Conservation (phyloP, 2,113 vertebrate genomes). For the Bubo scandiacus region DNA sequence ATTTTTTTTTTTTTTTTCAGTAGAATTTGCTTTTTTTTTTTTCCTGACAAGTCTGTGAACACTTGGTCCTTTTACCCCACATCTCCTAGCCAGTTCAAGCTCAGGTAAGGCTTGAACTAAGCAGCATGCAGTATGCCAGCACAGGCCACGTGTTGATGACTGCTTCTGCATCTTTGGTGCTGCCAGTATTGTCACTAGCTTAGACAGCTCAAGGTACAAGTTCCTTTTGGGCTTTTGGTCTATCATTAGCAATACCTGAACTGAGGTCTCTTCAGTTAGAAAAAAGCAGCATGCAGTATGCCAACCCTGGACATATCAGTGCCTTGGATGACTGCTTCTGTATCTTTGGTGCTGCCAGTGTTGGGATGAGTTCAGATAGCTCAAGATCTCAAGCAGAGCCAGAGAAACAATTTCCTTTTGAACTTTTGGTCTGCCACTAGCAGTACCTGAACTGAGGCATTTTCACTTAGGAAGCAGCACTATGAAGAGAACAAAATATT, state of each 20-base stretch:
- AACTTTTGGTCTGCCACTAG: background rate
- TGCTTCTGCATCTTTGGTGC: background rate
- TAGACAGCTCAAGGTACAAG: background rate
- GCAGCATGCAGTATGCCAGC: background rate
- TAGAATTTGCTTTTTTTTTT: background rate
- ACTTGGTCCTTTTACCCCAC: background rate
- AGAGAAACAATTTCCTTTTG: background rate
- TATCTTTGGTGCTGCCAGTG: background rate
- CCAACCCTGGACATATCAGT: accelerated
- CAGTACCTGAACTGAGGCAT: background rate
- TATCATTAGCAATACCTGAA: background rate
- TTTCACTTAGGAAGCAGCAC: background rate
- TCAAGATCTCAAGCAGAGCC: background rate
- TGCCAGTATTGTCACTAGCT: background rate
- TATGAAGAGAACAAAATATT: background rate
- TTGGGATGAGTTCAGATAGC: background rate
- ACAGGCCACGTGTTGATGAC: accelerated
- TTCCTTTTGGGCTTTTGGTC: background rate
- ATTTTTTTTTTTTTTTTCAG: background rate
- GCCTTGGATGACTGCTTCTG: background rate
- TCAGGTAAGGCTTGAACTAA: background rate
- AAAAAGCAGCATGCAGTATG: background rate
- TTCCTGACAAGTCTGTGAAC: background rate
- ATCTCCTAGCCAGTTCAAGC: background rate
- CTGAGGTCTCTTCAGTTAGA: background rate